phyloP scores from a whole-genome alignment of 2,113 vertebrate genomes.

The Trematocara macrostoma region DNA sequence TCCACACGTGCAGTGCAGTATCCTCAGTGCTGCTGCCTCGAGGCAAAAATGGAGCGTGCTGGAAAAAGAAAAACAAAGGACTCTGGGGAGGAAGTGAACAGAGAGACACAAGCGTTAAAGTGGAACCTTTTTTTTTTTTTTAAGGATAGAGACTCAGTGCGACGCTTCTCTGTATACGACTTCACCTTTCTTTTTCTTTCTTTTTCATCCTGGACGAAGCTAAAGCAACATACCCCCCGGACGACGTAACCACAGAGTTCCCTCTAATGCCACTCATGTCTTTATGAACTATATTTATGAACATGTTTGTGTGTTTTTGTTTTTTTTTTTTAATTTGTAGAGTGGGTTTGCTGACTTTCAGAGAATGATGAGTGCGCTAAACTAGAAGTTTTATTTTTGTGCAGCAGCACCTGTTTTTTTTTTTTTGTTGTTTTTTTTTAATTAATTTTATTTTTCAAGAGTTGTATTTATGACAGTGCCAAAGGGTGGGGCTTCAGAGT shows the following conservation, averaged over 20 bases:
- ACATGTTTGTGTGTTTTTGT: conserved; percentile 41
- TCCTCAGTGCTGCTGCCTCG: conserved; percentile 30
- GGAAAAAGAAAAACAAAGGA: conserved; percentile 25
- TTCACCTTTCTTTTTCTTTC: not conserved
- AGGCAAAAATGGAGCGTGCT: conserved; percentile 42
- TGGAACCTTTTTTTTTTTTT: conserved; percentile 12
- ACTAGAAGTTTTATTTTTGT: conserved; percentile 21
- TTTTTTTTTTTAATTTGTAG: not conserved
- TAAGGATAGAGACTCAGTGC: not conserved
- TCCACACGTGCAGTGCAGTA: not conserved
- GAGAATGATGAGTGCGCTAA: conserved; percentile 30
- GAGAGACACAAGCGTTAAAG: conserved; percentile 11
- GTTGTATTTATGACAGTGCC: conserved; percentile 71
- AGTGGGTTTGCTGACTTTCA: conserved; percentile 61
- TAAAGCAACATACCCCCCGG: conserved; percentile 10
- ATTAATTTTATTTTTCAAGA: conserved; percentile 9
- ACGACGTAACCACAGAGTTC: conserved; percentile 25
- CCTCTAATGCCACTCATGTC: conserved; percentile 52
- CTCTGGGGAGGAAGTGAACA: conserved; percentile 25
- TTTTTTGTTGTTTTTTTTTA: rapidly evolving
- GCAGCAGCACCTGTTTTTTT: conserved; percentile 22
- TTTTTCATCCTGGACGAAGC: conserved; percentile 25
- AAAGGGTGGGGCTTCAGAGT: conserved; percentile 59
- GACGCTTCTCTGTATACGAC: conserved; percentile 37
- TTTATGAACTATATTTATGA: conserved; percentile 75